Evolutionary conservation across 2,888 invertebrate genomes (phyloP).

Genomic region (Chaetogeoica ovagalla): DNA sequence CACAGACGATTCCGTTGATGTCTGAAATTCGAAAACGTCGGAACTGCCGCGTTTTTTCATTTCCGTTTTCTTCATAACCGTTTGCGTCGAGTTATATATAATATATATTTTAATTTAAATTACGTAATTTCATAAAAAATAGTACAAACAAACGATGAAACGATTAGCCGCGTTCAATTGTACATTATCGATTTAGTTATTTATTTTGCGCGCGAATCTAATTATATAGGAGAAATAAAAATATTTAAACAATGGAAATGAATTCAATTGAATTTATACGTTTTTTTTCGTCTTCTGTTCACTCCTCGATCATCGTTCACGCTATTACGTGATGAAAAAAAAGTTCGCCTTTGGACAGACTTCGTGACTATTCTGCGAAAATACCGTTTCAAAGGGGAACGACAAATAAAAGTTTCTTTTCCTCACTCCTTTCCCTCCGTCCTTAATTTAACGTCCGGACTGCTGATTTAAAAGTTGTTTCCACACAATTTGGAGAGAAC

Average conservation of each 20-base stretch:
- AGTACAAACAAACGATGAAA: too few species aligned
- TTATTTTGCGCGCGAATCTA: too few species aligned
- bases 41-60: too few species aligned
- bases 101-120: too few species aligned
- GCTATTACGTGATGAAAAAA: neutral
- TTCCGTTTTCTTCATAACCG: too few species aligned
- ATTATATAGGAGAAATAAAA: neutral
- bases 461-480: conserved; percentile 43
- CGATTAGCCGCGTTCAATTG: too few species aligned
- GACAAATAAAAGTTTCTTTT: conserved; percentile 39
- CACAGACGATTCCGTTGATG: too few species aligned
- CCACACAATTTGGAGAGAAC: conserved; percentile 11
- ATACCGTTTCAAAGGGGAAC: conserved; percentile 15
- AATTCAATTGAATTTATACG: neutral
- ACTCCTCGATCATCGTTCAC: neutral
- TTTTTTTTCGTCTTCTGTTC: neutral
- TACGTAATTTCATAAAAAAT: too few species aligned
- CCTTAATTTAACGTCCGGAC: conserved; percentile 34
- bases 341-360: neutral
- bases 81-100: too few species aligned
- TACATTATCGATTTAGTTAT: too few species aligned
- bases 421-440: neutral
- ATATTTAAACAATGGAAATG: neutral
- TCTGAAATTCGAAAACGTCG: too few species aligned
- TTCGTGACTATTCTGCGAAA: conserved; percentile 37